Percentiles rank a stretch among this genome's conserved stretches.
phyloP scores from a whole-genome alignment of 92 coral and sea anemone species.

The Epizoanthus fatuus region DNA sequence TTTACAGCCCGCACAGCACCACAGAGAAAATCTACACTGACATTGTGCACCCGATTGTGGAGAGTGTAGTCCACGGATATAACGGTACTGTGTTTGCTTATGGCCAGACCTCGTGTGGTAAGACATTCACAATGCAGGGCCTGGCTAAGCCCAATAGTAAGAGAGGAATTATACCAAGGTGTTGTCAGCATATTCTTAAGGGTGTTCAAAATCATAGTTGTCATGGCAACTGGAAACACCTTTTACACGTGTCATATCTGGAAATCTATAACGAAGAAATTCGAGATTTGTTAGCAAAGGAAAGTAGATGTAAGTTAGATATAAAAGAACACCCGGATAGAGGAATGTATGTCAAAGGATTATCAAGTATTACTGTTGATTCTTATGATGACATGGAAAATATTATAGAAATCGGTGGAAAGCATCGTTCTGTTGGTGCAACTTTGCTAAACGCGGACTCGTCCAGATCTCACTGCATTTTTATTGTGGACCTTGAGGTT shows the following conservation, averaged over 20 bases:
- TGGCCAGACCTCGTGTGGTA: constrained; percentile 94
- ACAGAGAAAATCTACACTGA: constrained; percentile 86
- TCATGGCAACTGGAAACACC: constrained; percentile 74
- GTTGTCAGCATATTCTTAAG: constrained; percentile 83
- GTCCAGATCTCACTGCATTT: constrained; percentile 89
- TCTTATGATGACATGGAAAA: constrained; percentile 82
- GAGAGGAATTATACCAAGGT: constrained; percentile 83
- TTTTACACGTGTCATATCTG: constrained; percentile 85
- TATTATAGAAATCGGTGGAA: constrained; percentile 74
- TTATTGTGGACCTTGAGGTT: constrained; percentile 79
- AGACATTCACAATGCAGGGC: constrained; percentile 94
- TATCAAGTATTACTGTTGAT: constrained; percentile 87
- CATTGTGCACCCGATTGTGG: constrained; percentile 89
- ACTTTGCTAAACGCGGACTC: constrained; percentile 86
- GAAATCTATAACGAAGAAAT: constrained; percentile 92
- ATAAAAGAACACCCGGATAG: constrained; percentile 91
- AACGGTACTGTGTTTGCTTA: constrained; percentile 94
- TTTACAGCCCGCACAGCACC: constrained; percentile 73
- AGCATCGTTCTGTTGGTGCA: constrained; percentile 88
- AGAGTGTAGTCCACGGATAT: constrained; percentile 88
- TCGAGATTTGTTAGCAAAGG: constrained; percentile 78
- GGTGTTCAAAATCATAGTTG: constrained; percentile 63
- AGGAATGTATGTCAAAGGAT: constrained; percentile 90
- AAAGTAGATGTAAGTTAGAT: constrained; percentile 73
- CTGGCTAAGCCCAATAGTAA: constrained; percentile 62